Conservation (phyloP, 2,113 vertebrate species). For the Meriones unguiculatus region DNA sequence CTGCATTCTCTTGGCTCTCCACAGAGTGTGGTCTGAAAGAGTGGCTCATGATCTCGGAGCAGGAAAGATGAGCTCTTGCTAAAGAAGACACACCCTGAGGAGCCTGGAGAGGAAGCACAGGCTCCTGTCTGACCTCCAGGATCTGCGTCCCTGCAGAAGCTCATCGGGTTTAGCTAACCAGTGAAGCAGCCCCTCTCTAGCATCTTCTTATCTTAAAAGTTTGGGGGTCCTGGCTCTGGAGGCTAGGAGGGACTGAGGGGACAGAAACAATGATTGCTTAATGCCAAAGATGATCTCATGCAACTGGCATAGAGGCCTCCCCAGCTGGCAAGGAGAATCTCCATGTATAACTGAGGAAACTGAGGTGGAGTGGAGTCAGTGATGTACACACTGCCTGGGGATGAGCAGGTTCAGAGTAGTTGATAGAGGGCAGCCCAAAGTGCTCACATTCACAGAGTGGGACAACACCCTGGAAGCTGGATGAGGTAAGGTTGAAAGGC, state of each 20-base stretch:
- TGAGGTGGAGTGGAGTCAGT: background rate
- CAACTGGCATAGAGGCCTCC: background rate
- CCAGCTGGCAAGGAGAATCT: background rate
- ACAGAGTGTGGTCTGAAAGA: background rate
- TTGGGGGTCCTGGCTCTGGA: background rate
- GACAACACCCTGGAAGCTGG: too few relatives aligned
- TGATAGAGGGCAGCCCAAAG: background rate
- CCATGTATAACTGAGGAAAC: background rate
- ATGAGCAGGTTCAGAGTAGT: background rate
- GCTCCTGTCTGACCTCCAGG: background rate
- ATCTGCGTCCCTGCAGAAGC: background rate
- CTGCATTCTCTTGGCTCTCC: too few relatives aligned
- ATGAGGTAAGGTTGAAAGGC: background rate
- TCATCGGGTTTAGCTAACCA: background rate
- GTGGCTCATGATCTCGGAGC: too few relatives aligned
- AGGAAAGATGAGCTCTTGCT: background rate
- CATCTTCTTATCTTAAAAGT: background rate
- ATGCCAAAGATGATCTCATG: background rate
- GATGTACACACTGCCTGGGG: too few relatives aligned
- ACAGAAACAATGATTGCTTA: background rate
- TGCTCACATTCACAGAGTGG: too few relatives aligned
- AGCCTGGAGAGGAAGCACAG: too few relatives aligned
- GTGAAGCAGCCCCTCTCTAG: too few relatives aligned
- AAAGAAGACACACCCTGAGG: background rate
- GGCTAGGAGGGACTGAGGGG: background rate